These are phyloP conservation scores for Neodontobutis hainanensis DNA, from an alignment of 2,113 vertebrate species.

Conservation along the genomic window DNA sequence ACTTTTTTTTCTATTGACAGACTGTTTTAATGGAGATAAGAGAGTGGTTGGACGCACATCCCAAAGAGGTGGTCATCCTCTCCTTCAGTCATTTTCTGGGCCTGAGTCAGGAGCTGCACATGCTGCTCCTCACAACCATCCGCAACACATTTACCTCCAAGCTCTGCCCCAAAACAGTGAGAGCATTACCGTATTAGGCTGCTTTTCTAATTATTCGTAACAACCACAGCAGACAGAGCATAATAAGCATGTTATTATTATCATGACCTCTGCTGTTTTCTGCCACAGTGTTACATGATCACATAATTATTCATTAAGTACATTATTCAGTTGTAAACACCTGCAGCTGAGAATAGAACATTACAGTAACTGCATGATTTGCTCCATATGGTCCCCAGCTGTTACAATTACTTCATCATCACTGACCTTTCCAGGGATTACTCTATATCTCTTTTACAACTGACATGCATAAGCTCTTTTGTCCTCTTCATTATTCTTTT, in stretches of 20 bases:
- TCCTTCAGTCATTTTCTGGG: conserved; percentile 82
- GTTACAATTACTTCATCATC: conserved; percentile 1
- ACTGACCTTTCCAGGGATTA: conserved; percentile 8
- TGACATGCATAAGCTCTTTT: neutral
- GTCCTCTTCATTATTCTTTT: neutral
- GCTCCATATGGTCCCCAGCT: conserved; percentile 6
- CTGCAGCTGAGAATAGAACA: neutral
- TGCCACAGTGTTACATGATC: too few species aligned
- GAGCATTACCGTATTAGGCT: neutral
- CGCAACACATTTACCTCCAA: conserved; percentile 74
- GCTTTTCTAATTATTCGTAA: neutral
- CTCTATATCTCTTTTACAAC: neutral
- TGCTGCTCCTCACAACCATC: conserved; percentile 72
- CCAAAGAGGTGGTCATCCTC: conserved; percentile 79
- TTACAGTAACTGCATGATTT: neutral
- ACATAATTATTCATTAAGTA: too few species aligned
- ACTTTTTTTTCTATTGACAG: conserved; percentile 52
- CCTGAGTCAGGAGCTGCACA: conserved; percentile 76
- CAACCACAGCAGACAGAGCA: neutral
- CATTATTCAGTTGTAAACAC: neutral
- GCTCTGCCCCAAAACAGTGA: conserved; percentile 78
- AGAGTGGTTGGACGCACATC: conserved; percentile 79
- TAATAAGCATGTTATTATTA: neutral
- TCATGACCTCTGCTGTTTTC: too few species aligned
- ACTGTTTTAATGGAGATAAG: conserved; percentile 76